Conservation (phyloP, 2,113 vertebrate genomes). For the Cinclus cinclus region DNA sequence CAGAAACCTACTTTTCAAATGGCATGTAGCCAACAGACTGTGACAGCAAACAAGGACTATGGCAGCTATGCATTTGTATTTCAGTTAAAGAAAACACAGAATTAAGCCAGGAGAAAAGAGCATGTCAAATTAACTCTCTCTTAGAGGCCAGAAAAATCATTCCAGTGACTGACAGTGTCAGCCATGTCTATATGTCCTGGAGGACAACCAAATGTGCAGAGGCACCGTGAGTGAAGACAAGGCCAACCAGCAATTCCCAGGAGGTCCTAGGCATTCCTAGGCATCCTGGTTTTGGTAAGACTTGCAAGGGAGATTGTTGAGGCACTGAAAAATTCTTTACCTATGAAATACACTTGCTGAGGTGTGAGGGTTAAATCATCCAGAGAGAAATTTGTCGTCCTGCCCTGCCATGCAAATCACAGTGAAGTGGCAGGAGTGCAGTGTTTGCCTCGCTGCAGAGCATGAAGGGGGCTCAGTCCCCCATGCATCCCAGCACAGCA, state of each 20-base stretch:
- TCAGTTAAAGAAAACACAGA: neutral
- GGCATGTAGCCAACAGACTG: neutral
- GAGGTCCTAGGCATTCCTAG: neutral
- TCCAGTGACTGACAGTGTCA: neutral
- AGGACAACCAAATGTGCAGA: neutral
- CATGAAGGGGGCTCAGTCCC: constrained; percentile 6
- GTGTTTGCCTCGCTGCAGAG: neutral
- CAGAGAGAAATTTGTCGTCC: neutral
- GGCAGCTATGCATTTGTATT: neutral
- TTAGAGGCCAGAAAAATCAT: neutral
- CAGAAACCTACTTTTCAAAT: neutral
- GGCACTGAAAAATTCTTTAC: neutral
- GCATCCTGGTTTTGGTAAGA: neutral
- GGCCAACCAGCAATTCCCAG: neutral
- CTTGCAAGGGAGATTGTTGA: neutral
- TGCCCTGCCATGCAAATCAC: neutral
- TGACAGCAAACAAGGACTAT: neutral
- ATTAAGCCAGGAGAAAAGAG: neutral
- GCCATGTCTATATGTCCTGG: neutral
- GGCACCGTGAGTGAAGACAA: neutral
- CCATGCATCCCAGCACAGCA: rapidly evolving
- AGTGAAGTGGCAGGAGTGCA: neutral
- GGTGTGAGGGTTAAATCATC: neutral
- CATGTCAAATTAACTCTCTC: neutral
- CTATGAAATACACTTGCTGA: neutral